These are phyloP conservation scores for Rhombomys opimus DNA, from an alignment of 2,113 vertebrate species.

Conservation along the genomic window DNA sequence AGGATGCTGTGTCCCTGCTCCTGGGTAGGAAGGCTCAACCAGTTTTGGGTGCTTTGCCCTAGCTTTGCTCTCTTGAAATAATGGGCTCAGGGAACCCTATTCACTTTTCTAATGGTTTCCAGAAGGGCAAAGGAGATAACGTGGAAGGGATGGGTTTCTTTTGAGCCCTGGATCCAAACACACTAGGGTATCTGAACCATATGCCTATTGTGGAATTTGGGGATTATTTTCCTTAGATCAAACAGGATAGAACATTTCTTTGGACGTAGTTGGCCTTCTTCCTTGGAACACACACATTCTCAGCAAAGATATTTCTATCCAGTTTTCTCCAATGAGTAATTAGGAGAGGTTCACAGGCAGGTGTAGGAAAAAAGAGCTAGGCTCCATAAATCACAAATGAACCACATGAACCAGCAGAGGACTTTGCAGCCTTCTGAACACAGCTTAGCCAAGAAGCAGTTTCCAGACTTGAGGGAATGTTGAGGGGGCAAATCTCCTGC, in stretches of 20 bases:
- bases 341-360: constrained; percentile 57
- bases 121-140: constrained; percentile 45
- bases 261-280: constrained; percentile 43
- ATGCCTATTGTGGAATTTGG: constrained; percentile 4
- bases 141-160: constrained; percentile 60
- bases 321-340: constrained; percentile 75
- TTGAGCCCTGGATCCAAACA: constrained; percentile 54
- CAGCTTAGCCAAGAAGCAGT: not conserved
- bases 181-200: not conserved
- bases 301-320: constrained; percentile 60
- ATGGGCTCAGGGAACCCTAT: not conserved
- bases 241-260: constrained; percentile 52
- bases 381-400: constrained; percentile 5
- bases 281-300: constrained; percentile 58
- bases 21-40: not conserved
- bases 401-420: not conserved
- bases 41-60: not conserved
- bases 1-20: too few relatives aligned
- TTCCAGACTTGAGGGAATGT: constrained; percentile 40
- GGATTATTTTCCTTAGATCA: constrained; percentile 64
- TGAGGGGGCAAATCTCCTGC: not conserved
- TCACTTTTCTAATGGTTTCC: constrained; percentile 17
- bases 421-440: not conserved
- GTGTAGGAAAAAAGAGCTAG: constrained; percentile 8
- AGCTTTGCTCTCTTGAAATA: not conserved